Base-by-base conservation (phyloP, 2,797 vertebrate species). In the Etheostoma nigrum region DNA sequence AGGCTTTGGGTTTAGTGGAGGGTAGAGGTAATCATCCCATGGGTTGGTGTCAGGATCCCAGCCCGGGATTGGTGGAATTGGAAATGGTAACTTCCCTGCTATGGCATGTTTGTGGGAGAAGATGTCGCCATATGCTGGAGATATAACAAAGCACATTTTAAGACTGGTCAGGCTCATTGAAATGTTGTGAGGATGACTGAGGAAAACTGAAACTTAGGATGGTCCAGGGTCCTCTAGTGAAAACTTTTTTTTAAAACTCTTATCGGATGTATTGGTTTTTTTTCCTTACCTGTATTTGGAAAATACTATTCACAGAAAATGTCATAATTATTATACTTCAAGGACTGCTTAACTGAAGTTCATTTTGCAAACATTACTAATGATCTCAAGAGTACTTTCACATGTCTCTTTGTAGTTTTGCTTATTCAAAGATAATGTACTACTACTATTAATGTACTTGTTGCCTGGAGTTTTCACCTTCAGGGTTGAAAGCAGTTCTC, bases 1-100 rank as follows among this genome's bases (percentile, higher is more conserved):
- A 12, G 78, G 55, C 25, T 87, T 83, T 14, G 84, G 85, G 67
- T 74, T 86, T 1, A 93, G 93, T 44, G 95, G 89, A 12, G 97
- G 97, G 83, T 99, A 99, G 78, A 98, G 94, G 18, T 93, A 92
- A 65, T 98, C 96, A 5, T 99, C 91, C 98, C 98, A 99, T 0
- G 93, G 88, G 47, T 94, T 97, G 78, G 94, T 95, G 89, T 97
- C 97, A 3, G 96, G 96, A 72, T 91, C 94, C 98, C 98, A 99
- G 67, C 96, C 96, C 18, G 91, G 91, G 58, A 99, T 80, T 0
- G 86, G 77, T 63, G 92, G 93, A 25, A 94, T 89, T 6, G 92
- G 92, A 59, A 92, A 87, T 1, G 92, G 91, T n/a, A 81, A 59
- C 72, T 91, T 93, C 51, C 72, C 71, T 9, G 36, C 21, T 25